A percentile compares a stretch with the other conserved stretches of the same genome.
Conservation (phyloP, 2,113 vertebrate genomes). For the Tragelaphus strepsiceros region DNA sequence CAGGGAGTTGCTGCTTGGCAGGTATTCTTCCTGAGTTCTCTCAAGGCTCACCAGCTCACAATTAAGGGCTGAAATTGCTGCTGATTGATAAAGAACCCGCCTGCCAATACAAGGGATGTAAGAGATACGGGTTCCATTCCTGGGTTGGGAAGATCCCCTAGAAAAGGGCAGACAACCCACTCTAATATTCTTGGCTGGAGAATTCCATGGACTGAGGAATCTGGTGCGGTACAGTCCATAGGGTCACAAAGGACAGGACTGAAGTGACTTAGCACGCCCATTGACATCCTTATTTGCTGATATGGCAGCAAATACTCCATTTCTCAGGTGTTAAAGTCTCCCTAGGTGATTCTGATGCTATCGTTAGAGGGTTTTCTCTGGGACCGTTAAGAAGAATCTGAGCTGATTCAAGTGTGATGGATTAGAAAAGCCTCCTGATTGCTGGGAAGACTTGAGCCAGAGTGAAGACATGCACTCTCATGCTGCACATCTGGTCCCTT, state of each 20-base stretch:
- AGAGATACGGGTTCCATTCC: neutral
- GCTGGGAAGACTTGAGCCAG: neutral
- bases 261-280: neutral
- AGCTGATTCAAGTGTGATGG: neutral
- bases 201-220: neutral
- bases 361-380: neutral
- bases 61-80: neutral
- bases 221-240: neutral
- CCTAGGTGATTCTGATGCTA: neutral
- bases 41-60: neutral
- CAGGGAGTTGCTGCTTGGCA: neutral
- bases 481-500: fast-evolving
- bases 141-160: neutral
- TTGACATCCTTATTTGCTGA: neutral
- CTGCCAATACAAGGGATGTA: neutral
- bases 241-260: neutral
- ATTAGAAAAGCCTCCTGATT: neutral
- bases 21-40: neutral
- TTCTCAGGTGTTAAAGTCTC: neutral
- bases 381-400: neutral
- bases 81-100: neutral
- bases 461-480: fast-evolving
- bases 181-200: neutral
- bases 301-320: neutral
- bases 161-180: neutral